Conservation (phyloP, 2,797 vertebrate species). For the Mus minutoides region DNA sequence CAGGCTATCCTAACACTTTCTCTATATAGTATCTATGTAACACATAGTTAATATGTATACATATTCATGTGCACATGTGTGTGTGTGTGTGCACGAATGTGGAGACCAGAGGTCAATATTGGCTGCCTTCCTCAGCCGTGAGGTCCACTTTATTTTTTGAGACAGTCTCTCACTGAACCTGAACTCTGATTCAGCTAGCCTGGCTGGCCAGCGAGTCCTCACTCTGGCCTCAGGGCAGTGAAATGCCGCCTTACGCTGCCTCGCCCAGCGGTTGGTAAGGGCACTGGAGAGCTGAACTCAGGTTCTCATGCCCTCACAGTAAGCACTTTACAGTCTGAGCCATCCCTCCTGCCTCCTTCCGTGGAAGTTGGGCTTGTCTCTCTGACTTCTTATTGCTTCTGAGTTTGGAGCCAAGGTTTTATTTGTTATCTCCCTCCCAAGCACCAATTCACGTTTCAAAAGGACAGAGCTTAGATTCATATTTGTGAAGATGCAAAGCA, state of each 20-base stretch:
- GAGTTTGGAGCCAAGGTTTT: neutral
- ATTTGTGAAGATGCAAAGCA: neutral
- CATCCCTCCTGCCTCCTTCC: too few relatives aligned
- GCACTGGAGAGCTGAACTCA: neutral
- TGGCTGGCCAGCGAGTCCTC: neutral
- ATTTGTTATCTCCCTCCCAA: neutral
- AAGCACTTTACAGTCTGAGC: neutral
- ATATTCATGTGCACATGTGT: neutral
- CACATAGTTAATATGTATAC: neutral
- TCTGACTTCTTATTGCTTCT: neutral
- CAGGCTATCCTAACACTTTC: neutral
- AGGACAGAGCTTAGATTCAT: neutral
- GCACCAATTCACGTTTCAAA: neutral
- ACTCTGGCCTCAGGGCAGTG: neutral
- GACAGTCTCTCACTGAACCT: neutral
- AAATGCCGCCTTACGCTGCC: too few relatives aligned
- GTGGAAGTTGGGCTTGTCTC: neutral
- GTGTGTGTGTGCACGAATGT: neutral
- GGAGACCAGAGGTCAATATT: neutral
- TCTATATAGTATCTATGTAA: neutral
- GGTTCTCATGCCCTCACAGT: neutral
- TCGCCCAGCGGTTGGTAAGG: neutral
- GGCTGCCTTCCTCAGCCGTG: neutral
- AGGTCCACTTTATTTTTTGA: neutral
- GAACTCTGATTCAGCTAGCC: neutral